Conservation (phyloP, 2,113 vertebrate genomes). For the Cygnus atratus region DNA sequence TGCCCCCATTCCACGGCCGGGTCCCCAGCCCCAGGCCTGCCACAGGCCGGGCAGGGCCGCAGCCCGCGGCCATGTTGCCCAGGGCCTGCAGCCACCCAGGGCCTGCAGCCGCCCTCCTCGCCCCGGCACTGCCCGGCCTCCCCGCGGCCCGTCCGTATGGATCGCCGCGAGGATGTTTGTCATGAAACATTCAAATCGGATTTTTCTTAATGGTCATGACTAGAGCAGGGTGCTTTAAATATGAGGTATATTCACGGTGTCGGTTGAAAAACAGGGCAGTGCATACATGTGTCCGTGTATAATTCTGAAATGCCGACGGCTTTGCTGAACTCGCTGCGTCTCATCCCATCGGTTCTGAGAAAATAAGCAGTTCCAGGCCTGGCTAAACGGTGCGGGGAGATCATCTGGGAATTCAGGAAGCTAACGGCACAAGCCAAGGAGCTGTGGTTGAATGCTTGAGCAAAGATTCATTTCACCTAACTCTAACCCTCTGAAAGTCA, state of each 20-base stretch:
- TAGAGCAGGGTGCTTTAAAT: neutral
- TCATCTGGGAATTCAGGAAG: constrained; percentile 70
- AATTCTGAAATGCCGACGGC: constrained; percentile 5
- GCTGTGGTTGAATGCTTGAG: constrained; percentile 56
- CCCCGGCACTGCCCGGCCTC: too few relatives aligned
- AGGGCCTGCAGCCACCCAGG: too few relatives aligned
- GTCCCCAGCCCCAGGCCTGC: neutral
- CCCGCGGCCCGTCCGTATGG: neutral
- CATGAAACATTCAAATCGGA: neutral
- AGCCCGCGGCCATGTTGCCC: too few relatives aligned
- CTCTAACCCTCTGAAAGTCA: neutral
- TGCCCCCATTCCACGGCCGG: too few relatives aligned
- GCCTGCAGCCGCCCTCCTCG: too few relatives aligned
- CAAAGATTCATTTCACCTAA: constrained; percentile 60
- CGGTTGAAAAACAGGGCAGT: neutral
- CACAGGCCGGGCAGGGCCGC: too few relatives aligned
- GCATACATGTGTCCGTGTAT: neutral
- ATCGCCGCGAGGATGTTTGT: neutral
- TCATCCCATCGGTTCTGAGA: constrained; percentile 16
- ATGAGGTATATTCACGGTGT: neutral
- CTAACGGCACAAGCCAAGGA: constrained; percentile 35
- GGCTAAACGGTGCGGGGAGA: constrained; percentile 13
- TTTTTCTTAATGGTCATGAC: neutral
- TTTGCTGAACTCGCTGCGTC: neutral
- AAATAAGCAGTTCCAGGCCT: constrained; percentile 49